A percentile compares a stretch with the other conserved stretches of the same genome.
Evolutionary conservation across 2,113 vertebrate genomes (phyloP).

Genomic region (Siniperca chuatsi): DNA sequence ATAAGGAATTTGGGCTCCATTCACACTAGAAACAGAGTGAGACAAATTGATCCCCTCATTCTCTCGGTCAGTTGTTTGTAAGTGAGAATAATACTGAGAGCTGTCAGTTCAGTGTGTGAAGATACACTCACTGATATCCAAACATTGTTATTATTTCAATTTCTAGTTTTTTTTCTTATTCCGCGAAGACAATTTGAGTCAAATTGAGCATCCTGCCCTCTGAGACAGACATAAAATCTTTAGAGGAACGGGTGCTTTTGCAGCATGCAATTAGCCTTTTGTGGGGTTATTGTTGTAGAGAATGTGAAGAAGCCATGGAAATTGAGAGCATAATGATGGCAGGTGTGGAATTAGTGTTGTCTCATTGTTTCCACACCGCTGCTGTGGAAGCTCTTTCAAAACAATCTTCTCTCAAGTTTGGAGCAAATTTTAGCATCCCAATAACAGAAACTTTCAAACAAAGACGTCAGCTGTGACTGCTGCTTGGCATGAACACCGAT

Average conservation of each 20-base stretch:
- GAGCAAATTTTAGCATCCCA: slow-evolving; percentile 22
- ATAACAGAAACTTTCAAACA: slow-evolving; percentile 54
- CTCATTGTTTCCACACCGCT: slow-evolving; percentile 40
- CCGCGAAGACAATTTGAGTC: slow-evolving; percentile 30
- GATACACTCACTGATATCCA: slow-evolving; percentile 68
- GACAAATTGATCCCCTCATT: slow-evolving; percentile 78
- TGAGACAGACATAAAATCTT: slow-evolving; percentile 49
- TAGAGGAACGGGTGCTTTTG: slow-evolving; percentile 37
- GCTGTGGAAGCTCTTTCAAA: slow-evolving; percentile 40
- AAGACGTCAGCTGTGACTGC: slow-evolving; percentile 60
- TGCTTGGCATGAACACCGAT: slow-evolving; percentile 35
- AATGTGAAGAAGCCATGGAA: slow-evolving; percentile 55
- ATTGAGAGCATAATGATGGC: slow-evolving; percentile 65
- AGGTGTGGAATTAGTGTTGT: slow-evolving; percentile 71
- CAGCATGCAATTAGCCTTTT: slow-evolving; percentile 64
- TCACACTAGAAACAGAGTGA: slow-evolving; percentile 69
- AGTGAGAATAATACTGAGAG: slow-evolving; percentile 67
- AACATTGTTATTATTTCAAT: slow-evolving; percentile 45
- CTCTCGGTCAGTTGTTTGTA: slow-evolving; percentile 71
- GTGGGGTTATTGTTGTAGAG: slow-evolving; percentile 58
- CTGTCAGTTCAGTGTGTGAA: slow-evolving; percentile 47
- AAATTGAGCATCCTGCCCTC: slow-evolving; percentile 43
- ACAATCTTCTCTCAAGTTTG: slow-evolving; percentile 46
- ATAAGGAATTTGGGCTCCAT: slow-evolving; percentile 78
- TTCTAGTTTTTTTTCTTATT: slow-evolving; percentile 17